phyloP scores from a whole-genome alignment of 2,113 vertebrate species.

The Ciconia boyciana region DNA sequence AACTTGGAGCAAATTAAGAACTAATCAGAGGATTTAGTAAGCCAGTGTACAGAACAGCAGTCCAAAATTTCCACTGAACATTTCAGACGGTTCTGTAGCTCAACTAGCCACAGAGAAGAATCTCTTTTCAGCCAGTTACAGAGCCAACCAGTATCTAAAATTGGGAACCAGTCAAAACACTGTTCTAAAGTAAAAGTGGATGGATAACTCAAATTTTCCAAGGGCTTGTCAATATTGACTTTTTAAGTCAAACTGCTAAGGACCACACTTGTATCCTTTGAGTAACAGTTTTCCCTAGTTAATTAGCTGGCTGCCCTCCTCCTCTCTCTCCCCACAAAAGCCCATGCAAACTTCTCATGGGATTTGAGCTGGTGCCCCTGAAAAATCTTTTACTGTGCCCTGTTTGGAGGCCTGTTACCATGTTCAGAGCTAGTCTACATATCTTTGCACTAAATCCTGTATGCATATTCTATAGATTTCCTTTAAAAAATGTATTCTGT shows the following conservation, averaged over 20 bases:
- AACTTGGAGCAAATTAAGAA: not conserved
- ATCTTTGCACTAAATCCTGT: not conserved
- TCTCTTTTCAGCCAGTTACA: not conserved
- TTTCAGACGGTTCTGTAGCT: not conserved
- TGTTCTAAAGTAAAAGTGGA: not conserved
- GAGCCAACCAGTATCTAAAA: not conserved
- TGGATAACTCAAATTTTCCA: not conserved
- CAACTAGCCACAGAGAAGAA: not conserved
- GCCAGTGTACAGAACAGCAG: not conserved
- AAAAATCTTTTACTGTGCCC: not conserved
- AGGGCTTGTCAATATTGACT: not conserved
- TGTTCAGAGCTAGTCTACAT: not conserved
- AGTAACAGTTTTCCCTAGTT: not conserved
- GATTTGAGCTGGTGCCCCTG: not conserved
- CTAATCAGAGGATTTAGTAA: not conserved
- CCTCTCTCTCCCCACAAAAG: not conserved
- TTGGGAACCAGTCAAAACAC: not conserved
- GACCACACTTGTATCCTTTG: not conserved
- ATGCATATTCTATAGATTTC: not conserved
- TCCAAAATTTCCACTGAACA: not conserved
- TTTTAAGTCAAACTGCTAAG: not conserved
- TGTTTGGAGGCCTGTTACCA: not conserved
- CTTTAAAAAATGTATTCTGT: not conserved
- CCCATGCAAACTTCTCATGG: fast-evolving
- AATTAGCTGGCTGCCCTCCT: not conserved